These are phyloP conservation scores for Coreoperca whiteheadi DNA, from an alignment of 2,113 vertebrate genomes.

Conservation along the genomic window DNA sequence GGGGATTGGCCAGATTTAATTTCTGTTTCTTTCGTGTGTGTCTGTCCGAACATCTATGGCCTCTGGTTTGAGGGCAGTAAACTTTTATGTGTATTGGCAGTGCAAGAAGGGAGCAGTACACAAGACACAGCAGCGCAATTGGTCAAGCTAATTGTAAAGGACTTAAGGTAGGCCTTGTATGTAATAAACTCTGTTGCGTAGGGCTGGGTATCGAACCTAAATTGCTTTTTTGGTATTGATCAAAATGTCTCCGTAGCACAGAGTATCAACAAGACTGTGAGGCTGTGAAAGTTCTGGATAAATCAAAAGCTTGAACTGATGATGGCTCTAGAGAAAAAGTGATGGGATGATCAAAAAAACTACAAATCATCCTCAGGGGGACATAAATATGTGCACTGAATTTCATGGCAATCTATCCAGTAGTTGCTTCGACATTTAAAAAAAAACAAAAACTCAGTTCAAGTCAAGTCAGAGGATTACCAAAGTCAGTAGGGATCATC, in stretches of 20 bases:
- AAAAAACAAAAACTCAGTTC: not conserved
- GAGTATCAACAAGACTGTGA: too few relatives aligned
- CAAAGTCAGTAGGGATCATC: too few relatives aligned
- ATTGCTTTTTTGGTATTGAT: not conserved
- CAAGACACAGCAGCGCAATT: not conserved
- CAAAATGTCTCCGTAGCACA: not conserved
- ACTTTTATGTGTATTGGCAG: not conserved
- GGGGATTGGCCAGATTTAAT: conserved; percentile 11
- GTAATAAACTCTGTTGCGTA: not conserved
- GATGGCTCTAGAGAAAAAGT: not conserved
- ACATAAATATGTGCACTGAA: not conserved
- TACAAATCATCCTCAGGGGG: not conserved
- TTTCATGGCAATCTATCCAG: not conserved
- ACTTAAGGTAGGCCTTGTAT: not conserved
- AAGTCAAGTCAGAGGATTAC: too few relatives aligned
- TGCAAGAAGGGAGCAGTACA: not conserved
- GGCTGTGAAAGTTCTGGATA: not conserved
- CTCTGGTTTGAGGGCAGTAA: not conserved
- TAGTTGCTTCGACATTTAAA: not conserved
- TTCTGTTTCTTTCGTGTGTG: not conserved
- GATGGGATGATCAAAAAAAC: too few relatives aligned
- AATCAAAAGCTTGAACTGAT: not conserved
- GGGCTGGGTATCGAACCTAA: not conserved
- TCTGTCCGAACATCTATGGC: not conserved
- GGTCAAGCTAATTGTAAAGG: not conserved